phyloP scores from a whole-genome alignment of 2,113 vertebrate genomes.

The Lepus americanus region DNA sequence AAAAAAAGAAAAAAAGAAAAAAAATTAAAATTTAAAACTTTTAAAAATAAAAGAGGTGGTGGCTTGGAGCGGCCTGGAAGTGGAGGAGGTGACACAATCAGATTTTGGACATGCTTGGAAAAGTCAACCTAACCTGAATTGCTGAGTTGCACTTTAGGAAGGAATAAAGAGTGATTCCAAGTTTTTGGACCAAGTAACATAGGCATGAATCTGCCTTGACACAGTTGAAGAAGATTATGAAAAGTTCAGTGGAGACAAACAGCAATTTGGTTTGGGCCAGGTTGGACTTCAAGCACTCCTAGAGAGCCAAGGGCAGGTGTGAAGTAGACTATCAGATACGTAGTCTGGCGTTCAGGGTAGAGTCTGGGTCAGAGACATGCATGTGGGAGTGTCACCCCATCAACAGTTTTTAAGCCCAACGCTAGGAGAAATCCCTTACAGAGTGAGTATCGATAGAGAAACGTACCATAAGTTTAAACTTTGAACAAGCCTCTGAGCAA shows the following conservation, averaged over 20 bases:
- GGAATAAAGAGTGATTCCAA: background rate
- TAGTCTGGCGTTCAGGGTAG: background rate
- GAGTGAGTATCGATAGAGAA: background rate
- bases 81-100: background rate
- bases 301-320: background rate
- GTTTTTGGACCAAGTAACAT: background rate
- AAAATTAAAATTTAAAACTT: no score
- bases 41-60: no score
- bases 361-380: background rate
- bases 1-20: no score
- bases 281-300: background rate
- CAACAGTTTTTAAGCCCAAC: background rate
- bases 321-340: background rate
- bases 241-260: background rate
- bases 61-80: background rate
- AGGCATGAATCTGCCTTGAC: background rate
- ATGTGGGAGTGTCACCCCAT: background rate
- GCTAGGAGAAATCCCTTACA: background rate
- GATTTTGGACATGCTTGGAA: background rate
- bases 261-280: background rate
- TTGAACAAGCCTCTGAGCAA: background rate
- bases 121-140: constrained; percentile 15
- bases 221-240: background rate
- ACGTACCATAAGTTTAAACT: constrained; percentile 1
- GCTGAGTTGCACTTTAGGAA: background rate